A percentile compares a stretch with the other conserved stretches of the same genome.
These are phyloP conservation scores for Cordilura impudica DNA, from an alignment of 2,888 invertebrate species.

Conservation along the genomic window DNA sequence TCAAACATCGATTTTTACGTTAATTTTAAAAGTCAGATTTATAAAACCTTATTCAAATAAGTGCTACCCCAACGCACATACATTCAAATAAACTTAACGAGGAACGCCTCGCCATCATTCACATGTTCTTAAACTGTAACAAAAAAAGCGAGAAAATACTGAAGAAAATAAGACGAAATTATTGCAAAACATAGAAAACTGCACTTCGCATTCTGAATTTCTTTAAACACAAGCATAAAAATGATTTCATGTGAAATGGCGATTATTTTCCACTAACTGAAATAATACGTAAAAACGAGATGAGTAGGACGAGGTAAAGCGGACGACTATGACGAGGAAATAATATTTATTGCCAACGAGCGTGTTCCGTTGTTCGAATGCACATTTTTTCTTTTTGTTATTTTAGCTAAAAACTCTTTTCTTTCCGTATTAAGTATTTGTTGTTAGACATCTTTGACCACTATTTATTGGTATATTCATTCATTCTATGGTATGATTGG, in stretches of 20 bases:
- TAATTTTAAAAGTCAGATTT: too few relatives aligned
- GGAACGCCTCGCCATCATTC: constrained; percentile 46
- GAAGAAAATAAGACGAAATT: constrained; percentile 42
- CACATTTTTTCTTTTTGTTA: constrained; percentile 25
- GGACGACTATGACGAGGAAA: constrained; percentile 56
- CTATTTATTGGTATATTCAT: constrained; percentile 67
- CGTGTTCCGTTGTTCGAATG: constrained; percentile 69
- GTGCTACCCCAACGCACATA: not conserved
- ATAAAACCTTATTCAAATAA: too few relatives aligned
- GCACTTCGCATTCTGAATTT: constrained; percentile 19
- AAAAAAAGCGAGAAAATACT: not conserved
- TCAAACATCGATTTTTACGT: too few relatives aligned
- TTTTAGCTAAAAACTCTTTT: constrained; percentile 14
- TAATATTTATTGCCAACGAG: constrained; percentile 73
- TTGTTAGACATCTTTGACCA: constrained; percentile 56
- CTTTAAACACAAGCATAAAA: constrained; percentile 63
- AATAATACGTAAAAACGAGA: constrained; percentile 20
- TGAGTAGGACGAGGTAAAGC: not conserved
- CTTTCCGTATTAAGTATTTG: constrained; percentile 31
- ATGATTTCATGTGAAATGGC: constrained; percentile 77
- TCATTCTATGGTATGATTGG: constrained; percentile 66
- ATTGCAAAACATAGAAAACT: constrained; percentile 52
- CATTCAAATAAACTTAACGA: not conserved
- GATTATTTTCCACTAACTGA: constrained; percentile 69
- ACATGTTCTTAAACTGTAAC: constrained; percentile 24